phyloP scores from a whole-genome alignment of 2,888 invertebrate species.

The Limnephilus lunatus region DNA sequence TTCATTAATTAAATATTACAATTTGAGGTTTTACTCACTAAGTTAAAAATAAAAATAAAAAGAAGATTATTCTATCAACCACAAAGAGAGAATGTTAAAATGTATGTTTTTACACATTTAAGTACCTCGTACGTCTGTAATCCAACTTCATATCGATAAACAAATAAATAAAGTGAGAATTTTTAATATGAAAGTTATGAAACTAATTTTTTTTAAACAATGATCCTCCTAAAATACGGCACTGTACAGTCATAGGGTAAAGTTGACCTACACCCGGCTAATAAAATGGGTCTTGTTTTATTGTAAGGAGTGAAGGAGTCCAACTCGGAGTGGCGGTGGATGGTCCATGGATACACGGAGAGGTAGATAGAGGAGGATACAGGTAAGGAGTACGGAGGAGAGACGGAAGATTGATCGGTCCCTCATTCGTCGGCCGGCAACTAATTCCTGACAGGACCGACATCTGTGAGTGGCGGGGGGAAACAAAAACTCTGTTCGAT shows the following conservation, averaged over 20 bases:
- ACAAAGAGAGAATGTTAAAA: no score
- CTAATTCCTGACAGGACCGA: slow-evolving; percentile 11
- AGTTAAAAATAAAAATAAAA: no score
- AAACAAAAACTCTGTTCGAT: neutral
- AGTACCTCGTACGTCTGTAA: no score
- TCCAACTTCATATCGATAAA: no score
- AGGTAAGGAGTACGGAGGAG: neutral
- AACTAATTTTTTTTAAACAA: neutral
- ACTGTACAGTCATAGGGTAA: neutral
- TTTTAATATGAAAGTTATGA: no score
- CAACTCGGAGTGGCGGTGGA: neutral
- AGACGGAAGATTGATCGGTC: slow-evolving; percentile 19
- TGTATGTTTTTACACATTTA: no score
- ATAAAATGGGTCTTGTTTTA: neutral
- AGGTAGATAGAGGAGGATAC: neutral
- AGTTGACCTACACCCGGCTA: neutral
- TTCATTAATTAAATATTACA: no score
- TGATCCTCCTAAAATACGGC: neutral
- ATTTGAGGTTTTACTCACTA: no score
- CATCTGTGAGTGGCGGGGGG: slow-evolving; percentile 17
- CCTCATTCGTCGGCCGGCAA: slow-evolving; percentile 20
- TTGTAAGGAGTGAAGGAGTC: slow-evolving; percentile 16
- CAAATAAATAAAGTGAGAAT: no score
- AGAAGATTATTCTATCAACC: no score
- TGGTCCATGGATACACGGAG: neutral